phyloP scores from a whole-genome alignment of 2,797 vertebrate genomes.

The Galago senegalensis region DNA sequence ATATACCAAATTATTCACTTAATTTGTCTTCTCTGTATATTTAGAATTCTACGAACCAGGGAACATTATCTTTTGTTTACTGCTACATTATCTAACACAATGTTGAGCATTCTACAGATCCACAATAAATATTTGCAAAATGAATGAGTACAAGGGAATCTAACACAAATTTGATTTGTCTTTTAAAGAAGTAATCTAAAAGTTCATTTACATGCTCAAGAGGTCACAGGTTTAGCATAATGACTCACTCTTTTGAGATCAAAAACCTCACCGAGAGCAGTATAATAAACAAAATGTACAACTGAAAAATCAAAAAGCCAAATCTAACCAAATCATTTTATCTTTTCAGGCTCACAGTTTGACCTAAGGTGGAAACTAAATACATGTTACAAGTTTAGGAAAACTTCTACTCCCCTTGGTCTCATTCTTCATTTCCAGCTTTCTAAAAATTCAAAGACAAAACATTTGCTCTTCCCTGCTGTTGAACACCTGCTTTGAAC shows the following conservation, averaged over 20 bases:
- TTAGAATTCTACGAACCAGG: background rate
- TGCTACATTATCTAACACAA: background rate
- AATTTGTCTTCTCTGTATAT: background rate
- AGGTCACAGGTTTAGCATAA: background rate
- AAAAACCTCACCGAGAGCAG: background rate
- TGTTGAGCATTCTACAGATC: background rate
- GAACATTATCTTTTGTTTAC: background rate
- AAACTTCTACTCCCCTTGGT: background rate
- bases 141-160: background rate
- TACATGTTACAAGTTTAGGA: background rate
- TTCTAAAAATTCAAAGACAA: constrained; percentile 72
- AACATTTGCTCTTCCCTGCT: constrained; percentile 87
- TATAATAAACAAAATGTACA: constrained; percentile 53
- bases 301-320: background rate
- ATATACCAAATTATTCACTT: background rate
- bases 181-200: constrained; percentile 36
- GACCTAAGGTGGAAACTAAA: background rate
- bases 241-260: background rate
- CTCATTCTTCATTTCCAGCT: background rate
- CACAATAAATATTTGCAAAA: background rate
- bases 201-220: background rate
- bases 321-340: constrained; percentile 36
- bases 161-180: background rate
- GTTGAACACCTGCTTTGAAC: constrained; percentile 88
- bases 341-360: constrained; percentile 27